Evolutionary conservation across 2,797 vertebrate genomes (phyloP).

Genomic region (Xenentodon cancila): DNA sequence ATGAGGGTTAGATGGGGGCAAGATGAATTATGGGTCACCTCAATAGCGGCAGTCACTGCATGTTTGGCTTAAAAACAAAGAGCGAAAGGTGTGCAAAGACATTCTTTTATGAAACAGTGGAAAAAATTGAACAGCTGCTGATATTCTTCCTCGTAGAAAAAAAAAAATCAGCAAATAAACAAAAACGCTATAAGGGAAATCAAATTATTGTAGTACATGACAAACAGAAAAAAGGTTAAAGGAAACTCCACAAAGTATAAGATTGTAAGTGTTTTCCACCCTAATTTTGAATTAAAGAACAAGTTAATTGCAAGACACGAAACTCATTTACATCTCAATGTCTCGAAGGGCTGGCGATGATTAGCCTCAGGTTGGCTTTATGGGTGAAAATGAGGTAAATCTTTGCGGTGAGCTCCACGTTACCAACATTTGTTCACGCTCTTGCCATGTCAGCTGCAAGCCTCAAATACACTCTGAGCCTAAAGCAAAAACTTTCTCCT

Average conservation of each 20-base stretch:
- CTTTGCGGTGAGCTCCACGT: conserved; percentile 1
- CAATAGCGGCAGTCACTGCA: conserved; percentile 31
- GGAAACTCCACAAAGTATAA: too few species aligned
- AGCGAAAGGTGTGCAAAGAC: conserved; percentile 13
- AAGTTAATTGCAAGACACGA: neutral
- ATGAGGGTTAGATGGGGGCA: conserved; percentile 35
- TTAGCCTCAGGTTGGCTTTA: conserved; percentile 2
- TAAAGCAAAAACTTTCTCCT: conserved; percentile 1
- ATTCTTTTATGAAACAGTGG: conserved; percentile 16
- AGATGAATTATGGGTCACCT: conserved; percentile 41
- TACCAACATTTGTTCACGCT: conserved; percentile 3
- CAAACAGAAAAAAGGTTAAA: neutral
- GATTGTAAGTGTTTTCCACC: too few species aligned
- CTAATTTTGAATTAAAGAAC: neutral
- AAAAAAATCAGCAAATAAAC: too few species aligned
- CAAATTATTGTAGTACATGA: neutral
- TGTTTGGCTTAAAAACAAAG: conserved; percentile 28
- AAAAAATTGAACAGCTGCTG: neutral
- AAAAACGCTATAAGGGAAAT: neutral
- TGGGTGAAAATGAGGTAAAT: neutral
- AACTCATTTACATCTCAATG: conserved; percentile 3
- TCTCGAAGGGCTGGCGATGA: conserved; percentile 4
- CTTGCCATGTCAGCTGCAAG: conserved; percentile 16
- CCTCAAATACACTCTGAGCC: conserved; percentile 2
- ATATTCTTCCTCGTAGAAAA: too few species aligned